Conservation (phyloP, 2,888 invertebrate genomes). For the Melinopterus prodromus region DNA sequence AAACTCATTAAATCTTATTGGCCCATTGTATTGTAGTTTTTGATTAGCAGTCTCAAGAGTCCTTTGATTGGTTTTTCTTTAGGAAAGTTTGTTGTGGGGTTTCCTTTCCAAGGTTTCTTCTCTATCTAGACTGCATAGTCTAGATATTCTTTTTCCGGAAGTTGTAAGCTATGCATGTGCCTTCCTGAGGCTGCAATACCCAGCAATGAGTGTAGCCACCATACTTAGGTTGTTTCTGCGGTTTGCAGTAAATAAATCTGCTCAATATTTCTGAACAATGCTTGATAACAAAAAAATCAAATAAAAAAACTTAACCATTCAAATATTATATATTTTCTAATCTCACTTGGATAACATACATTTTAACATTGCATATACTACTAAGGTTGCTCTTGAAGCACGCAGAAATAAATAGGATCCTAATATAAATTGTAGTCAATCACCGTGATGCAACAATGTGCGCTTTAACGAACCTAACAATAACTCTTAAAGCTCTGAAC, state of each 20-base stretch:
- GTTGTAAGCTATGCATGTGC: too few relatives aligned
- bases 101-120: too few relatives aligned
- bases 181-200: too few relatives aligned
- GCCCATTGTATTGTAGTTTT: too few relatives aligned
- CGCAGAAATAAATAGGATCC: not conserved
- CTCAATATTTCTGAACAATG: not conserved
- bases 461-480: slow-evolving; percentile 73
- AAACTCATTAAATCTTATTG: too few relatives aligned
- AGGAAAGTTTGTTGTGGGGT: too few relatives aligned
- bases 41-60: too few relatives aligned
- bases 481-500: slow-evolving; percentile 74
- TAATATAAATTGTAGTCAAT: not conserved
- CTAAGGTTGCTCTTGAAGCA: not conserved
- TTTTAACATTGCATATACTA: not conserved
- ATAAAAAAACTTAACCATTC: not conserved
- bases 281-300: not conserved
- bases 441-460: slow-evolving; percentile 56
- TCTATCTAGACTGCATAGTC: too few relatives aligned
- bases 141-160: too few relatives aligned
- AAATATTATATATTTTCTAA: not conserved
- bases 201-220: too few relatives aligned
- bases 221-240: too few relatives aligned
- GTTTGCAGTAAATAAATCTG: not conserved
- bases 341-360: not conserved
- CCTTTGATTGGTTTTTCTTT: too few relatives aligned